phyloP scores from a whole-genome alignment of 2,113 vertebrate genomes.

The Trogon surrucura region DNA sequence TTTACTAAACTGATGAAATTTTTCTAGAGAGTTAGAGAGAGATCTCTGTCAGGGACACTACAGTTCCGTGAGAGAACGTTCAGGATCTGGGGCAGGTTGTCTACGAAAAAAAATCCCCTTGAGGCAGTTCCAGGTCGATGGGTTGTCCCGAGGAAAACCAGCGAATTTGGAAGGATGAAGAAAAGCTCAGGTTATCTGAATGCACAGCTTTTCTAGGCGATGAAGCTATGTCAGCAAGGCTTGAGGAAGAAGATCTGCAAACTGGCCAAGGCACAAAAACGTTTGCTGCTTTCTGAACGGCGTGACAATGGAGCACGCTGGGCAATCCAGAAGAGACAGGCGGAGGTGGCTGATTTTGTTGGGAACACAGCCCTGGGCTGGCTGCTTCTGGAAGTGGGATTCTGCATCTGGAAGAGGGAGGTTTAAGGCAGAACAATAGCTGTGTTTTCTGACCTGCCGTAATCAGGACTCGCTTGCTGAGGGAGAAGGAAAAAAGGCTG shows the following conservation, averaged over 20 bases:
- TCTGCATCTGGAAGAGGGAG: constrained; percentile 37
- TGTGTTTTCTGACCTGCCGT: neutral
- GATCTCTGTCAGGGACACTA: neutral
- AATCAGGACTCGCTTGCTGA: constrained; percentile 51
- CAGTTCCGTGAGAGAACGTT: neutral
- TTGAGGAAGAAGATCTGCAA: neutral
- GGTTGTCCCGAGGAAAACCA: neutral
- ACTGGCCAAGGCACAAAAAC: neutral
- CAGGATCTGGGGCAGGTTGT: neutral
- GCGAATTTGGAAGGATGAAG: neutral
- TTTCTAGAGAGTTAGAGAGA: neutral
- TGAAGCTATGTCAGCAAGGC: neutral
- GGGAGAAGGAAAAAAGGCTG: constrained; percentile 55
- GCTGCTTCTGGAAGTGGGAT: constrained; percentile 9
- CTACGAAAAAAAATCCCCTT: neutral
- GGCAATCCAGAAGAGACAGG: neutral
- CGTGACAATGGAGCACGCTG: neutral
- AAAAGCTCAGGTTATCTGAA: neutral
- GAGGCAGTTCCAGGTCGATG: neutral
- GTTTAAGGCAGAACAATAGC: constrained; percentile 54
- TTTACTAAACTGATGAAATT: neutral
- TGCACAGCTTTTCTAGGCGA: neutral
- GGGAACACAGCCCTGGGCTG: neutral
- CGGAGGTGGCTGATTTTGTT: neutral
- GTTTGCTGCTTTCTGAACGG: neutral